These are phyloP conservation scores for Gambusia affinis DNA, from an alignment of 2,113 vertebrate genomes.

Conservation along the genomic window DNA sequence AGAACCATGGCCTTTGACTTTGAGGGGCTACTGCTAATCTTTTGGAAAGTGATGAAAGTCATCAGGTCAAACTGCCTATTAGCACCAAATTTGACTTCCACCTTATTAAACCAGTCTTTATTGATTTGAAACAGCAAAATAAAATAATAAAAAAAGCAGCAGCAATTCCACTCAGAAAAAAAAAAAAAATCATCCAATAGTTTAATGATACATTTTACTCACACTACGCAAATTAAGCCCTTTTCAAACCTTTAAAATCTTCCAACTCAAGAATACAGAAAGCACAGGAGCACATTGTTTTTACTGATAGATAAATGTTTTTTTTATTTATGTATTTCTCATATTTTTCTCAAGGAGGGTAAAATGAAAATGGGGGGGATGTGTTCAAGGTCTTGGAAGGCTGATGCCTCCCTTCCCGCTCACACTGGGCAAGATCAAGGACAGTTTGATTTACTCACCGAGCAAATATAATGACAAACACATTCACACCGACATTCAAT, in stretches of 20 bases:
- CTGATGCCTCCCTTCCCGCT: constrained; percentile 11
- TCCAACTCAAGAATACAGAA: not conserved
- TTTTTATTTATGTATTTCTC: not conserved
- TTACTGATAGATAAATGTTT: not conserved
- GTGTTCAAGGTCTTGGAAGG: constrained; percentile 45
- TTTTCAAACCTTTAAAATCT: not conserved
- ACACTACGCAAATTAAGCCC: not conserved
- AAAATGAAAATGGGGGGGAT: constrained; percentile 41
- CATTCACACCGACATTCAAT: constrained; percentile 36
- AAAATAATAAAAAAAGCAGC: not conserved
- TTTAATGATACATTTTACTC: not conserved
- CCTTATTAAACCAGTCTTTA: not conserved
- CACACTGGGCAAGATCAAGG: constrained; percentile 30
- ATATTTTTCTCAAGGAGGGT: not conserved
- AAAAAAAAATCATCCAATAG: not conserved
- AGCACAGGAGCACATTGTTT: not conserved
- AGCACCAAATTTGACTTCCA: not conserved
- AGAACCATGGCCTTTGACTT: not conserved
- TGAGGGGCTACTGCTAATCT: too few relatives aligned
- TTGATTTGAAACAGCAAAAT: too few relatives aligned
- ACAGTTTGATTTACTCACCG: constrained; percentile 33
- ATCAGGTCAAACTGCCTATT: not conserved
- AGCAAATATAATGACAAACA: constrained; percentile 48
- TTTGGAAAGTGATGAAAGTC: not conserved
- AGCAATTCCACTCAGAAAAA: not conserved